Evolutionary conservation across 2,113 vertebrate genomes (phyloP).

Genomic region (Macrotus californicus): DNA sequence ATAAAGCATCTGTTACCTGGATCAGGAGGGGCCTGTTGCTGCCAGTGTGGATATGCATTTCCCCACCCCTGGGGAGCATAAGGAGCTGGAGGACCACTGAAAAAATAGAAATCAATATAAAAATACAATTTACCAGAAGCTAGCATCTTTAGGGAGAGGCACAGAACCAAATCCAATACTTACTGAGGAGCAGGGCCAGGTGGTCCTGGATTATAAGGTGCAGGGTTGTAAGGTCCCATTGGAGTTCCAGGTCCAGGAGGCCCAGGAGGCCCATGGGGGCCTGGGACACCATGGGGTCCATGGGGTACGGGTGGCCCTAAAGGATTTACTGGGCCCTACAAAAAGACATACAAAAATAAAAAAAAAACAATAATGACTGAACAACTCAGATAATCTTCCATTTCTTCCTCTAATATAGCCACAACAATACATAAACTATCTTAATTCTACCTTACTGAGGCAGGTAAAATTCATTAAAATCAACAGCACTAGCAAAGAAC

Average conservation of each 20-base stretch:
- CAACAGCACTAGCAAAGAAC: not conserved
- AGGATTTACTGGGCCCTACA: constrained; percentile 94
- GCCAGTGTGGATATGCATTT: constrained; percentile 98
- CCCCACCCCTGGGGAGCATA: constrained; percentile 99
- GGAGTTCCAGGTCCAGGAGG: constrained; percentile 94
- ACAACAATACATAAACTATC: not conserved
- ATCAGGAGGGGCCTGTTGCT: constrained; percentile 94
- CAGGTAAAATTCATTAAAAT: constrained; percentile 1
- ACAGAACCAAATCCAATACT: constrained; percentile 70
- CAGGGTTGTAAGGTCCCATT: constrained; percentile 98
- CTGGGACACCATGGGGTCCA: constrained; percentile 95
- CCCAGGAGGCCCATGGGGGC: constrained; percentile 89
- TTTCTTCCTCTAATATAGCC: not conserved
- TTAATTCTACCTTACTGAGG: not conserved
- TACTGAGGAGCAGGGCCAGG: constrained; percentile 95
- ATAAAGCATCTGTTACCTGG: constrained; percentile 84
- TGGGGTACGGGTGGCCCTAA: constrained; percentile 96
- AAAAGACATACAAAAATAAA: not conserved
- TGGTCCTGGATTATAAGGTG: constrained; percentile 96
- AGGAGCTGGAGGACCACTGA: constrained; percentile 93
- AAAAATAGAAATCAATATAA: not conserved
- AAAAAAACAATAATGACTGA: not conserved
- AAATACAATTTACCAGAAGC: not conserved
- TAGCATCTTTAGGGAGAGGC: not conserved
- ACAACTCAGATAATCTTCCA: not conserved